A percentile compares a stretch with the other conserved stretches of the same genome.
Conservation (phyloP, 2,113 vertebrate species). For the Cyphomyrus plagiostoma region DNA sequence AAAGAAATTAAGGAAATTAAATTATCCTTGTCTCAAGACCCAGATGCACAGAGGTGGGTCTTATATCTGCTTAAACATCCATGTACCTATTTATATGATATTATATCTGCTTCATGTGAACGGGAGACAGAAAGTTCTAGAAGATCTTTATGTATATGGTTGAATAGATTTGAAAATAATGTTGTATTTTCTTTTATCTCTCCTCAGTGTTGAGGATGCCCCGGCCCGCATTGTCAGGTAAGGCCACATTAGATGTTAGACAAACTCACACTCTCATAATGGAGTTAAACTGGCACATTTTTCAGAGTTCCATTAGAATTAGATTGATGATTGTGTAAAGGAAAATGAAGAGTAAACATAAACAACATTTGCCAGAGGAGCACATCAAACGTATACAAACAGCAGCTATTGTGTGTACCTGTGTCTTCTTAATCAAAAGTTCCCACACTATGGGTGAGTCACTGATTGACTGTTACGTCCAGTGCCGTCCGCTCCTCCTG, state of each 20-base stretch:
- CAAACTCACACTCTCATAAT: neutral
- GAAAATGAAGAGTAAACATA: neutral
- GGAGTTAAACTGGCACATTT: neutral
- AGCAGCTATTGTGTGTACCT: neutral
- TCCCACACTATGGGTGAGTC: no score
- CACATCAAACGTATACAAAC: neutral
- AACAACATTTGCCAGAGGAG: neutral
- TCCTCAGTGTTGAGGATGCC: conserved; percentile 25
- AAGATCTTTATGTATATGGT: neutral
- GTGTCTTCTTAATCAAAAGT: neutral
- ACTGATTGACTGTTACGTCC: no score
- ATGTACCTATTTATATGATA: conserved; percentile 11
- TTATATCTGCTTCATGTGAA: neutral
- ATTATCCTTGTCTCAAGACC: conserved; percentile 39
- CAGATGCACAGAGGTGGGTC: conserved; percentile 38
- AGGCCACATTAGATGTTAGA: neutral
- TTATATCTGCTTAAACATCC: neutral
- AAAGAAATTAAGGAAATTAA: conserved; percentile 51
- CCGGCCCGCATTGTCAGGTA: conserved; percentile 41
- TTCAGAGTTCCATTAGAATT: neutral
- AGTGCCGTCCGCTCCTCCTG: no score
- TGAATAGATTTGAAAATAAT: neutral
- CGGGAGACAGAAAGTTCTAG: neutral
- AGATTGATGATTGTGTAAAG: neutral
- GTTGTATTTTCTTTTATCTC: neutral